Evolutionary conservation across 1,140 invertebrate genomes (phyloP).

Genomic region (Nixonia krombeini): DNA sequence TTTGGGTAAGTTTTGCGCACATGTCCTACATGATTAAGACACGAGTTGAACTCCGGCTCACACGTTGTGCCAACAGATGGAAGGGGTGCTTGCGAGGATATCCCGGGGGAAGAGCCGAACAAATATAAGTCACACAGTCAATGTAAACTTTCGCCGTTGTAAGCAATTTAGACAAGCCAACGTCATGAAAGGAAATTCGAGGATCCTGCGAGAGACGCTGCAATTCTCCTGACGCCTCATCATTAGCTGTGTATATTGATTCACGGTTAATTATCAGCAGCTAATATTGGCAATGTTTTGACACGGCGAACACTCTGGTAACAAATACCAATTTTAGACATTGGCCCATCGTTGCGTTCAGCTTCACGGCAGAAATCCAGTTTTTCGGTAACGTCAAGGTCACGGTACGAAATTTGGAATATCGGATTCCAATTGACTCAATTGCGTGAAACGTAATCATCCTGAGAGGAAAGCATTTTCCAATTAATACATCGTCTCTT

Average conservation of each 20-base stretch:
- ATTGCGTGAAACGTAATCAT: too few relatives aligned
- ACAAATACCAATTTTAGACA: too few relatives aligned
- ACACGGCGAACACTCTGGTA: too few relatives aligned
- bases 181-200: conserved; percentile 5
- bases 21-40: conserved; percentile 31
- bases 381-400: too few relatives aligned
- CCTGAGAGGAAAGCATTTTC: too few relatives aligned
- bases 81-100: conserved; percentile 28
- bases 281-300: too few relatives aligned
- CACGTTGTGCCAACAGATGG: conserved; percentile 19
- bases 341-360: too few relatives aligned
- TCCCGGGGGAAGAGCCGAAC: conserved; percentile 24
- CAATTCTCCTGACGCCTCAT: not conserved
- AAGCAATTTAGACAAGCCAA: conserved; percentile 7
- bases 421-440: too few relatives aligned
- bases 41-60: conserved; percentile 29
- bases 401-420: too few relatives aligned
- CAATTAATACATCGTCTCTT: too few relatives aligned
- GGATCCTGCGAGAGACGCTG: conserved; percentile 4
- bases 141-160: conserved; percentile 12
- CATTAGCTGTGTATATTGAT: not conserved
- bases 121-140: conserved; percentile 26
- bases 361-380: too few relatives aligned
- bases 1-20: conserved; percentile 16
- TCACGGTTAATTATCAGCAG: too few relatives aligned